Evolutionary conservation across 1,140 invertebrate genomes (phyloP), one percentile per base, ranked within the genome.

Genomic region (Aricia agestis): DNA sequence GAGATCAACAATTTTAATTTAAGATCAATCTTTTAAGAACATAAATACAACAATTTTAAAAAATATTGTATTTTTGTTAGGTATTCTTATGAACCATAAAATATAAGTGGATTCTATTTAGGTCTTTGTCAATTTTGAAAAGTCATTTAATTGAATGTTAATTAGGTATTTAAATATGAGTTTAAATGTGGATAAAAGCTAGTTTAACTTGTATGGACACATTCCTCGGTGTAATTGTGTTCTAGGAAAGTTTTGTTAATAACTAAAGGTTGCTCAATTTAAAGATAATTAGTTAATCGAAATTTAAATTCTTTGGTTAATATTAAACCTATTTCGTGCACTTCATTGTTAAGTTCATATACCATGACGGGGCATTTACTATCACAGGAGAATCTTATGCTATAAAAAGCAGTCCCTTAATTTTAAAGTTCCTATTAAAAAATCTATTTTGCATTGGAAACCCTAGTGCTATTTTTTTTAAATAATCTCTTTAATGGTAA

Each of bases 181-280:
- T 63, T 59, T 59, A 59, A 58, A 18, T 59, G 58, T 59, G 58
- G 58, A 59, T 59, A 59, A 52, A 13, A 63, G 59, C 59, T 63
- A 25, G 59, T 63, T 19, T 11, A 63, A 63, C 59, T 25, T 11
- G 59, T 19, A 63, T 5, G 19, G 18, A 63, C 19, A 10, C 59
- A 63, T 63, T 63, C 59, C 19, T 17, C 10, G 0, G 10, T 18
- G 10, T 63, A 63, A 63, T 63, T 18, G 19, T 25, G 18, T 63
- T 19, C 59, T 63, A 63, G 59, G 59, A 63, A 63, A 19, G 59
- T 63, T 63, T 31, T 19, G 59, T 63, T 6, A 10, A 25, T 63
- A 19, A 10, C 19, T 61, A 61, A 61, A 18, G 17, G 59, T 63
- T 25, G 17, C 19, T 63, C 10, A 63, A 63, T 19, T 63, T 63